Base-by-base conservation (phyloP, 2,888 invertebrate species). In the Meteorus colon region DNA sequence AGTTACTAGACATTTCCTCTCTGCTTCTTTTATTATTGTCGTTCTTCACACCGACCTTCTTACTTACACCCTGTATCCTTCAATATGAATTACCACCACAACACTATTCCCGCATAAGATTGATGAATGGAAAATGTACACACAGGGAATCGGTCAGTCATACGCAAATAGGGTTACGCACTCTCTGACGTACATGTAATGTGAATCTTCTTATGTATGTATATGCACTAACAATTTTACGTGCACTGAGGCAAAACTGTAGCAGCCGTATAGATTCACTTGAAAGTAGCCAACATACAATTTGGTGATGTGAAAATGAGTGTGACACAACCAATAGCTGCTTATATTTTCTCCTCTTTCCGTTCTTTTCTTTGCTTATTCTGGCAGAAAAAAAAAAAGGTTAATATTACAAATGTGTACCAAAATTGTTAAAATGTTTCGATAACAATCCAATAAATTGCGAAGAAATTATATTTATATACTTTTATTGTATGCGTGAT, bases 1-100 rank as follows among this genome's bases (percentile, higher is more conserved):
- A 60, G 62, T 76, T 68, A 70, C 66, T 74, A 76, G 63, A 71
- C 78, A 79, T 77, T 71, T 73, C 75, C 75, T 63, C 71, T 59
- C 12, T 14, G 27, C 27, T 27, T 74, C 34, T 66, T 45, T 45
- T 45, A 16, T 71, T 66, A 4, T 65, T 14, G 16, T 31, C 27
- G 29, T 71, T 62, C 16, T 48, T 72, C 37, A 29, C 31, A 29
- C 37, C 10, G 31, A 59, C 48, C n/a, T 31, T 51, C 29, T 16
- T 48, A 27, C 19, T 51, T 29, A 16, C 19, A 31, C 16, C 14
- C 8, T 34, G n/a, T 24, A 16, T 31, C 51, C 45, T 16, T 51
- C 16, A 31, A 27, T 16, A 69, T 27, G 14, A 34, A 14, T 55
- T 19, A 4, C 59, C 34, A 70, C 24, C 34, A 70, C 6, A 65